Evolutionary conservation across 2,888 invertebrate genomes (phyloP), one percentile per base, ranked within the genome.

Genomic region (Cryptus armator): DNA sequence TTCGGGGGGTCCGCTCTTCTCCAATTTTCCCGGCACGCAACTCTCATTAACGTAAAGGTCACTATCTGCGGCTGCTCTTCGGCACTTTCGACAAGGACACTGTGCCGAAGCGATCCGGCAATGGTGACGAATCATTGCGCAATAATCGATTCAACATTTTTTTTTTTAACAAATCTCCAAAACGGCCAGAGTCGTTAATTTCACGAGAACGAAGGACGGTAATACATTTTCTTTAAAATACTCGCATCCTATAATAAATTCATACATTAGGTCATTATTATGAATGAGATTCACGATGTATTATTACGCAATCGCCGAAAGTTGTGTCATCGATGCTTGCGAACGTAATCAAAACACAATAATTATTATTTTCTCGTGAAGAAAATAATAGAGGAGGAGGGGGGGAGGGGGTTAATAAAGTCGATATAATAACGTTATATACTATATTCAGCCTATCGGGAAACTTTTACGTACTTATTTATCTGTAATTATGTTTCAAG

Each of bases 41-140:
- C 43, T 19, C 12, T 19, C 56, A 74, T 74, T 46, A 72, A 19
- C 46, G 29, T 32, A 74, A 74, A 74, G 74, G 74, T 75, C 74
- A 64, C 46, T 16, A 16, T 67, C 14, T 9, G 29, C 67, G 24
- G 16, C 19, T n/a, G 46, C 46, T 75, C 64, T 37, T 75, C 64
- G 5, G 12, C 10, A 16, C 3, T 48, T 16, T 56, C n/a, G 37
- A 56, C 32, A 56, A 56, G 53, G 71, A 71, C 56, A 37, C 2
- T 32, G 12, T 48, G 32, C 10, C 70, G 16, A 37, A 32, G 16
- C 16, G 53, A 71, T 48, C 53, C 51, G 19, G 29, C 32, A 32
- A 51, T n/a, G 9, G 19, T 14, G 14, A 75, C 48, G 10, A 29
- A n/a, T 19, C n/a, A 19, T 48, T 29, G 19, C 74, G 74, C 32